Evolutionary conservation across 53 echinoderm and acorn worm species (phyloP).

Genomic region (Echinarachnius parma): DNA sequence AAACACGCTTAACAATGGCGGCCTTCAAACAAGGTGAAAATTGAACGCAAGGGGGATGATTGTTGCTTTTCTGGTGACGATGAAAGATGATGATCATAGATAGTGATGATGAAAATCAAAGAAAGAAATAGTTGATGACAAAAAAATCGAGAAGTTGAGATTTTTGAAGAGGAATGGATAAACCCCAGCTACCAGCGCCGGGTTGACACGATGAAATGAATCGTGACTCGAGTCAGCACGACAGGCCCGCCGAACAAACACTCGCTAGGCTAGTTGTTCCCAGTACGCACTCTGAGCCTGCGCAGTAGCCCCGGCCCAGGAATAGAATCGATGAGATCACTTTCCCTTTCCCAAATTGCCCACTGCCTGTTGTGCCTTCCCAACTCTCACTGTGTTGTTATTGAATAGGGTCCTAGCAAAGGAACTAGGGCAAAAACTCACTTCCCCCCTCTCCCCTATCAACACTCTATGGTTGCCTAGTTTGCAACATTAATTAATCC

Average conservation of each 20-base stretch:
- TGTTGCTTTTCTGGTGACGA: conserved; percentile 10
- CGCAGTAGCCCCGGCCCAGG: conserved; percentile 25
- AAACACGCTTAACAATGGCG: conserved; percentile 30
- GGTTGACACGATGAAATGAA: conserved; percentile 51
- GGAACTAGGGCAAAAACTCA: conserved; percentile 43
- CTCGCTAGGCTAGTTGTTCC: neutral
- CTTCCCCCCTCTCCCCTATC: conserved; percentile 24
- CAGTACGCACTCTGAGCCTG: conserved; percentile 13
- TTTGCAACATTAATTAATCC: too few relatives aligned
- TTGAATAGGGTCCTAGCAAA: conserved; percentile 14
- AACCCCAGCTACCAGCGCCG: conserved; percentile 56
- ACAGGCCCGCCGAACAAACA: neutral
- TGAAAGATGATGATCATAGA: neutral
- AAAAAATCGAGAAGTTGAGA: neutral
- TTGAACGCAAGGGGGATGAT: conserved; percentile 2
- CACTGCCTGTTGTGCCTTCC: conserved; percentile 39
- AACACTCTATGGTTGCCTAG: conserved; percentile 21
- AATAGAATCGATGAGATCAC: conserved; percentile 64
- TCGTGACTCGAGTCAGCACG: neutral
- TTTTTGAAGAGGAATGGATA: conserved; percentile 33
- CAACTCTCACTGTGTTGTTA: conserved; percentile 30
- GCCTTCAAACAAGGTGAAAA: conserved; percentile 22
- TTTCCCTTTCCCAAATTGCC: conserved; percentile 64
- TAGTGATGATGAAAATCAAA: conserved; percentile 16
- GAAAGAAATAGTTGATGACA: conserved; percentile 2